Base-by-base conservation (phyloP, 2,888 invertebrate species). In the Mechanitis messenoides region DNA sequence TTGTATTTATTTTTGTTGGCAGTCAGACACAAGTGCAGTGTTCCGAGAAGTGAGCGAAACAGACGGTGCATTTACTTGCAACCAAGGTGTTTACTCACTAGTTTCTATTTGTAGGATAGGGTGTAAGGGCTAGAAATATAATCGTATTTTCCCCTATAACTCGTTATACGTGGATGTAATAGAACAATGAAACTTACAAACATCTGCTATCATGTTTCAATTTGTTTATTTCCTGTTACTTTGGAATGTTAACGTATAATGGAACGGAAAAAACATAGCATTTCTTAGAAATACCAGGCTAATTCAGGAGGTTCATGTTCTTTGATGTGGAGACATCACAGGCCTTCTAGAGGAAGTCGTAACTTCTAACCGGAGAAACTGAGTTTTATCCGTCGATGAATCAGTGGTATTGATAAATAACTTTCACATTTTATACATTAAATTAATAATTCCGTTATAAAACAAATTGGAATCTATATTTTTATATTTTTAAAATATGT, bases 1-100 rank as follows among this genome's bases (percentile, higher is more conserved):
- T 82, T 80, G 76, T 83, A 79, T 83, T 86, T 85, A 83, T 84
- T 84, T 85, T 78, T 78, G 77, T 84, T 77, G 75, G 74, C 75
- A 75, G 74, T 74, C 76, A 74, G 75, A 79, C 80, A 78, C 82
- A 82, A 84, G 84, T 84, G 85, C 85, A 83, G 74, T 75, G 80
- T 84, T 83, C 83, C 78, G 76, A 81, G 83, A 84, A 83, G 75
- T 72, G 76, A 77, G 75, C 77, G 80, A 82, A 42, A 42, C 68
- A 80, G 82, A 81, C 69, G 61, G 58, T 65, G 69, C 63, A 62
- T 66, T 64, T 53, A 46, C 53, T 54, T 63, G 63, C 56, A 56
- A 59, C 57, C 59, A 56, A 9, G 56, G 54, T 64, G 66, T 64
- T 61, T 63, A 63, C 67, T 64, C 64, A 62, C 59, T 63, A 50